Percentiles rank a stretch among this genome's conserved stretches.
phyloP scores from a whole-genome alignment of 1,140 invertebrate genomes.

The Helicoverpa zea region DNA sequence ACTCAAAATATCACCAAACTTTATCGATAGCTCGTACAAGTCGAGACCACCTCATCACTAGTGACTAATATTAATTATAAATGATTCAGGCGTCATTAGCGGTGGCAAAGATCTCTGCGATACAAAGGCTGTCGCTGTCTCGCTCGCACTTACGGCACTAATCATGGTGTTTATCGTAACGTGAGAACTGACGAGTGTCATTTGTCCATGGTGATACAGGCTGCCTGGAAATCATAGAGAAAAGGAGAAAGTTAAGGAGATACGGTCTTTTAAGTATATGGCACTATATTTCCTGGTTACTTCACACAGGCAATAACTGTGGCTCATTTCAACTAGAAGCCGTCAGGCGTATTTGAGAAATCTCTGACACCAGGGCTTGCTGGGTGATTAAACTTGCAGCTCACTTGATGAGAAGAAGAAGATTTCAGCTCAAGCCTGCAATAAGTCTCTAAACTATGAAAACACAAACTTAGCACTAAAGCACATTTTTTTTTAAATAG shows the following conservation, averaged over 20 bases:
- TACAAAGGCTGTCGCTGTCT: conserved; percentile 54
- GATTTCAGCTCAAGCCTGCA: too few species aligned
- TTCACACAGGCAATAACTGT: not conserved
- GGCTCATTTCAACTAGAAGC: too few species aligned
- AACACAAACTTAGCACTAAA: too few species aligned
- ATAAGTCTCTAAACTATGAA: too few species aligned
- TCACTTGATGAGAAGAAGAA: too few species aligned
- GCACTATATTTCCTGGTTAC: not conserved
- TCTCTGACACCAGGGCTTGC: too few species aligned
- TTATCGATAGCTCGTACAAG: conserved; percentile 45
- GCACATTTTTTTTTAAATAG: too few species aligned
- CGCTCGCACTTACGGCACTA: conserved; percentile 41
- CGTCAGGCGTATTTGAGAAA: too few species aligned
- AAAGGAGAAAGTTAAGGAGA: not conserved
- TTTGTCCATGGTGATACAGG: conserved; percentile 47
- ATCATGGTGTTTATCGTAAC: conserved; percentile 57
- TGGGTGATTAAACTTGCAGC: too few species aligned
- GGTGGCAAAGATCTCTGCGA: conserved; percentile 46
- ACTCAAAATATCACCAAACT: not conserved
- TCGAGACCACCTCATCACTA: conserved; percentile 28
- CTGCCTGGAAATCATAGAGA: not conserved
- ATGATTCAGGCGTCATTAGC: conserved; percentile 67
- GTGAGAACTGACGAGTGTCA: conserved; percentile 56
- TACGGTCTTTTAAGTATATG: not conserved
- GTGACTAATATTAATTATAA: conserved; percentile 62